A percentile compares a stretch with the other conserved stretches of the same genome.
Evolutionary conservation across 2,113 vertebrate species (phyloP).

Genomic region (Syrmaticus mikado): DNA sequence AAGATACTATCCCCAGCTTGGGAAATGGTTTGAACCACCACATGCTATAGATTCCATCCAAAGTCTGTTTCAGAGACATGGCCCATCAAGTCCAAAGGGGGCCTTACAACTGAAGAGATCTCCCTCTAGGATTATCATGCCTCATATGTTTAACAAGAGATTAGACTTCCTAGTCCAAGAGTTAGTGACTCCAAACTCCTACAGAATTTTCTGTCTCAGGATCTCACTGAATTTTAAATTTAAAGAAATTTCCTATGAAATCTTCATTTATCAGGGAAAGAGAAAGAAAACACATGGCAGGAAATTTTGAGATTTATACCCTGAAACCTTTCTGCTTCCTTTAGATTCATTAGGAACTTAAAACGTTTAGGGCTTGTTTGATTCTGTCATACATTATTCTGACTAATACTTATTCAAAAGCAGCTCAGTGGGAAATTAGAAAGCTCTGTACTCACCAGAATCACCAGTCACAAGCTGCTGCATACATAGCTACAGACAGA

Average conservation of each 20-base stretch:
- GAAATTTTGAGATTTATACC: not conserved
- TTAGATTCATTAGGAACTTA: not conserved
- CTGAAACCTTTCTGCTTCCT: not conserved
- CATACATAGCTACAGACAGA: accelerated
- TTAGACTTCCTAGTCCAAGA: not conserved
- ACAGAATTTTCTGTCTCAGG: not conserved
- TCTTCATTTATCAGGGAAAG: not conserved
- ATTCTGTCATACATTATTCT: not conserved
- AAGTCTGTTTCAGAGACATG: not conserved
- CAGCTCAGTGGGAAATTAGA: not conserved
- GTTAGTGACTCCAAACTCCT: not conserved
- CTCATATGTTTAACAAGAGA: not conserved
- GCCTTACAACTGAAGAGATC: not conserved
- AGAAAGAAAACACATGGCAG: accelerated
- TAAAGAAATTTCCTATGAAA: not conserved
- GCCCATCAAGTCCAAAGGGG: not conserved
- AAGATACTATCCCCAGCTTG: not conserved
- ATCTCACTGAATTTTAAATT: not conserved
- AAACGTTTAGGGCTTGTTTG: not conserved
- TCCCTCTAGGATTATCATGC: not conserved
- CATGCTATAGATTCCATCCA: not conserved
- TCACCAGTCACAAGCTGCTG: not conserved
- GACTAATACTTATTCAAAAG: not conserved
- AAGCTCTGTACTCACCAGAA: not conserved
- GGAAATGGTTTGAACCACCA: not conserved